Percentiles rank a stretch among this genome's conserved stretches.
Conservation (phyloP, 2,797 vertebrate genomes). For the Hafferia zeledoni region DNA sequence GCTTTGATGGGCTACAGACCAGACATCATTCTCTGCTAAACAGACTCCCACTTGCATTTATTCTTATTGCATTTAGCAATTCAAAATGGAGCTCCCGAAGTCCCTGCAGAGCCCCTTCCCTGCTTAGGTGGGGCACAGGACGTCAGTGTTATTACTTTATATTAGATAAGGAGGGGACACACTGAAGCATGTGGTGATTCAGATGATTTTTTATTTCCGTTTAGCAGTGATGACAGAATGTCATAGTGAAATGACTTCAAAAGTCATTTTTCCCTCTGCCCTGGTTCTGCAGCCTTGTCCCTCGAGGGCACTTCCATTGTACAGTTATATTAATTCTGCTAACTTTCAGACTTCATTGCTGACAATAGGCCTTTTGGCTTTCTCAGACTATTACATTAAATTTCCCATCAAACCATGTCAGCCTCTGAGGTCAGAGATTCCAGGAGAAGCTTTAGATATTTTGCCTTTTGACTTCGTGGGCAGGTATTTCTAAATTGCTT, state of each 20-base stretch:
- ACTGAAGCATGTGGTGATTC: constrained; percentile 82
- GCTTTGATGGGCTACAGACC: constrained; percentile 89
- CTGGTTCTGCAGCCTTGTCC: constrained; percentile 76
- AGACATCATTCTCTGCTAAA: constrained; percentile 90
- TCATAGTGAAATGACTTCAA: constrained; percentile 81
- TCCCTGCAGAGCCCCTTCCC: constrained; percentile 80
- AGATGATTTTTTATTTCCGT: constrained; percentile 81
- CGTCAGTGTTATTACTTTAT: constrained; percentile 88
- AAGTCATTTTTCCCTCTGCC: constrained; percentile 81
- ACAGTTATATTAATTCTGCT: constrained; percentile 84
- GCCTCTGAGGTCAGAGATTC: constrained; percentile 83
- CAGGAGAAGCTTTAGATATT: constrained; percentile 77
- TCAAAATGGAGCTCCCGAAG: constrained; percentile 79
- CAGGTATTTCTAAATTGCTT: constrained; percentile 94
- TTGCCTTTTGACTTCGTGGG: constrained; percentile 82
- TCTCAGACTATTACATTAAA: constrained; percentile 85
- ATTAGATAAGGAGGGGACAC: constrained; percentile 92
- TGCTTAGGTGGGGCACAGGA: constrained; percentile 78
- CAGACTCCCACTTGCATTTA: constrained; percentile 92
- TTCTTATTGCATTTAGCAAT: constrained; percentile 90
- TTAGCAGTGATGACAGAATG: constrained; percentile 86
- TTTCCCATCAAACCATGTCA: constrained; percentile 86
- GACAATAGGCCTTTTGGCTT: constrained; percentile 87
- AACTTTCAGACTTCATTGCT: constrained; percentile 87
- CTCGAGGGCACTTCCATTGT: constrained; percentile 82